These are phyloP conservation scores for Umimayanthus chanpuru DNA, from an alignment of 92 coral and sea anemone genomes.

Conservation along the genomic window DNA sequence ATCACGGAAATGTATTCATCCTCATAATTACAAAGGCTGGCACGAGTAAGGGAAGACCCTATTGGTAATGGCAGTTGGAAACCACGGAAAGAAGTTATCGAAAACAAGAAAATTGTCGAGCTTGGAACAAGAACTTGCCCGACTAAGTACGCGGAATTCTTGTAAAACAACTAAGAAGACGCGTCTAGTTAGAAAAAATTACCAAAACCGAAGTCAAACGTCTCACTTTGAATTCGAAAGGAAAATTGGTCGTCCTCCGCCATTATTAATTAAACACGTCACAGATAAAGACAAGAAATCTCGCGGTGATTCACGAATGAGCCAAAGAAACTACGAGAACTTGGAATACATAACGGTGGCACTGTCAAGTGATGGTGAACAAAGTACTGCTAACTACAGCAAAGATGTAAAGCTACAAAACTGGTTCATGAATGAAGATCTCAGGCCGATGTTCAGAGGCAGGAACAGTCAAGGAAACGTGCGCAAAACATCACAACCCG, in stretches of 20 bases:
- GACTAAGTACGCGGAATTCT: neutral
- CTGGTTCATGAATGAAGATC: neutral
- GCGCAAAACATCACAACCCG: conserved; percentile 9
- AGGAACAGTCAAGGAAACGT: neutral
- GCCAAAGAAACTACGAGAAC: conserved; percentile 9
- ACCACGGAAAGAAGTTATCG: neutral
- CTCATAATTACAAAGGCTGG: neutral
- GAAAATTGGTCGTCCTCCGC: neutral
- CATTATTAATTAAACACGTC: neutral
- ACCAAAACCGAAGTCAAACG: neutral
- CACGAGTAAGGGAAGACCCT: neutral
- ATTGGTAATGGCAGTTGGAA: neutral
- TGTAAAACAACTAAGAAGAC: conserved; percentile 13
- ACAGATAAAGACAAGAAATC: neutral
- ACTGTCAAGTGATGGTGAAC: neutral
- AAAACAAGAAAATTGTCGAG: neutral
- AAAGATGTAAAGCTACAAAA: conserved; percentile 1
- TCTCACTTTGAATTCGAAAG: neutral
- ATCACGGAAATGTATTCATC: neutral
- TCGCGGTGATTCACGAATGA: conserved; percentile 12
- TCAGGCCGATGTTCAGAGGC: neutral
- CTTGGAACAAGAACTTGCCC: conserved; percentile 21
- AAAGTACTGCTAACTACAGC: neutral
- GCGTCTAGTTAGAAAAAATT: neutral
- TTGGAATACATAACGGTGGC: conserved; percentile 16